phyloP scores from a whole-genome alignment of 2,113 vertebrate species.

The Sinocyclocheilus anophthalmus region DNA sequence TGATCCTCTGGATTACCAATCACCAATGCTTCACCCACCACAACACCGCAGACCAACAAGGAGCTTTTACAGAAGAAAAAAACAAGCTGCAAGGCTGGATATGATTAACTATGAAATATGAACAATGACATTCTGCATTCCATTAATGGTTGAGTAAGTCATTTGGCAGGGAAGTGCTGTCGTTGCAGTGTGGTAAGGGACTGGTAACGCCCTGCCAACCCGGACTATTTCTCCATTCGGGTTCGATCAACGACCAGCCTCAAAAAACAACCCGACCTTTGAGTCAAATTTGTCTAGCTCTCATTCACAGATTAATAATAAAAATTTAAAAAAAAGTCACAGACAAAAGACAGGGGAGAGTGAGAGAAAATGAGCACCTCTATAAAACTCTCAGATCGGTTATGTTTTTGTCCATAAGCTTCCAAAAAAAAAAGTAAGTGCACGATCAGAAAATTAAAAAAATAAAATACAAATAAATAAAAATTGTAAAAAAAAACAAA shows the following conservation, averaged over 20 bases:
- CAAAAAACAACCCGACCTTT: too few relatives aligned
- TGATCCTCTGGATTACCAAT: not conserved
- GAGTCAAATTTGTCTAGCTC: conserved; percentile 41
- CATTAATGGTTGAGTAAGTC: conserved; percentile 27
- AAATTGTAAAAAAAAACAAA: conserved; percentile 73
- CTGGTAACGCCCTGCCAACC: too few relatives aligned
- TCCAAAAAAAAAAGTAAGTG: not conserved
- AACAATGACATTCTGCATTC: conserved; percentile 27
- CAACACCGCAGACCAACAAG: too few relatives aligned
- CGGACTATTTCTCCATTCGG: not conserved
- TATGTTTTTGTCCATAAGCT: conserved; percentile 93
- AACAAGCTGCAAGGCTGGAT: conserved; percentile 9
- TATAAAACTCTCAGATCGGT: conserved; percentile 83
- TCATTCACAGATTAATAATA: not conserved
- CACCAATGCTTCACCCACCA: too few relatives aligned
- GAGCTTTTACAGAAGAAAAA: conserved; percentile 15
- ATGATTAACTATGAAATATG: conserved; percentile 21
- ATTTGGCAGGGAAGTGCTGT: not conserved
- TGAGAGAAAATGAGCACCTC: conserved; percentile 76
- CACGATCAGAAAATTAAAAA: conserved; percentile 82
- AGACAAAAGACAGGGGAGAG: conserved; percentile 64
- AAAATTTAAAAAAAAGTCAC: conserved; percentile 51
- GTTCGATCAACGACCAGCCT: not conserved
- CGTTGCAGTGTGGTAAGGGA: not conserved
- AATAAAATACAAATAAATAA: conserved; percentile 68